phyloP scores from a whole-genome alignment of 2,797 vertebrate genomes.

The Nasua narica region DNA sequence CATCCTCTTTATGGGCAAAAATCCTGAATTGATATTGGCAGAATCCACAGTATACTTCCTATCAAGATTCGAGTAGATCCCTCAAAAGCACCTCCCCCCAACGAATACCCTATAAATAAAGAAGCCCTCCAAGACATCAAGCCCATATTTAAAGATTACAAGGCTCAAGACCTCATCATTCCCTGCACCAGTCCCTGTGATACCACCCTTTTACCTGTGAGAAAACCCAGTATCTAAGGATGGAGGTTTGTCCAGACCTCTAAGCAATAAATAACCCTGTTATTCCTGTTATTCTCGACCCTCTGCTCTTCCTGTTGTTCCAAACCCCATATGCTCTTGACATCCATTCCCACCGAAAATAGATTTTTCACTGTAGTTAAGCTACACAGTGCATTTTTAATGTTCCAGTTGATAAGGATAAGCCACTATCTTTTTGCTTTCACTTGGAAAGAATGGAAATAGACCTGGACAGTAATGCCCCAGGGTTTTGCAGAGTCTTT shows the following conservation, averaged over 20 bases:
- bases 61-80: background rate
- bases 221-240: background rate
- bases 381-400: background rate
- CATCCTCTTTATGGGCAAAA: background rate
- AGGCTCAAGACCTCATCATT: background rate
- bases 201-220: background rate
- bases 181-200: background rate
- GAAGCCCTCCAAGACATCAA: background rate
- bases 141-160: background rate
- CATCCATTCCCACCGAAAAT: background rate
- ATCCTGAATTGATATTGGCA: background rate
- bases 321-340: background rate
- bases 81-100: background rate
- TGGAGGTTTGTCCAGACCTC: background rate
- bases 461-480: background rate
- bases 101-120: background rate
- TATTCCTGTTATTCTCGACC: background rate
- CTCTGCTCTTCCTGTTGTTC: background rate
- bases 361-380: background rate
- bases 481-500: background rate
- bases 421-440: background rate
- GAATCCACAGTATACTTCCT: background rate
- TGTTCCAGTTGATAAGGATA: background rate
- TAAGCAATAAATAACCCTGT: background rate
- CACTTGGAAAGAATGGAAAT: background rate